phyloP scores from a whole-genome alignment of 2,888 invertebrate species.

The Eilema sororculum region DNA sequence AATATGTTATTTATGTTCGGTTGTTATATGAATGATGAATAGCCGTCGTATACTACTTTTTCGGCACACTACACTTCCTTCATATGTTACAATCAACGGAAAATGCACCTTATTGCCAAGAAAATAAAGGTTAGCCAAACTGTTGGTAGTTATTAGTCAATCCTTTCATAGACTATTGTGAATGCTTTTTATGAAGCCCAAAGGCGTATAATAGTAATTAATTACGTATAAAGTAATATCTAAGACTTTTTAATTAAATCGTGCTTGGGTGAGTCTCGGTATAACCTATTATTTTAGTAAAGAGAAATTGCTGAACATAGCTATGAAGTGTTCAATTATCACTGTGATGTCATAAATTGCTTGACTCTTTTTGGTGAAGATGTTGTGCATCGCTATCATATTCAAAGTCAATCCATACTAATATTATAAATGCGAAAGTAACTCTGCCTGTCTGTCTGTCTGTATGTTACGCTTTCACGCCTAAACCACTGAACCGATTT shows the following conservation, averaged over 20 bases:
- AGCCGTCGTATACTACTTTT: slow-evolving; percentile 58
- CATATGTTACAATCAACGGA: slow-evolving; percentile 18
- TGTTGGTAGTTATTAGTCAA: slow-evolving; percentile 24
- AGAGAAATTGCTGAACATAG: slow-evolving; percentile 8
- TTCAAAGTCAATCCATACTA: no score
- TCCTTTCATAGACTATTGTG: slow-evolving; percentile 55
- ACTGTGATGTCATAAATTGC: background rate
- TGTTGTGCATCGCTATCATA: background rate
- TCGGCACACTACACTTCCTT: slow-evolving; percentile 21
- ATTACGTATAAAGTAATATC: slow-evolving; percentile 66
- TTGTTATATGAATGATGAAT: slow-evolving; percentile 76
- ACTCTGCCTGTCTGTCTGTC: no score
- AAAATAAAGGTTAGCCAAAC: slow-evolving; percentile 19
- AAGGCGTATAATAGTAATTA: slow-evolving; percentile 69
- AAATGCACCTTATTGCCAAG: slow-evolving; percentile 28
- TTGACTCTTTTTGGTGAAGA: background rate
- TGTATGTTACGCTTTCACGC: no score
- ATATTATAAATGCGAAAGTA: no score
- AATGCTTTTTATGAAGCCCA: slow-evolving; percentile 59
- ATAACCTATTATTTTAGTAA: slow-evolving; percentile 11
- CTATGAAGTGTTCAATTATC: background rate
- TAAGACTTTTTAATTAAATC: slow-evolving; percentile 64
- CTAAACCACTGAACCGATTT: no score
- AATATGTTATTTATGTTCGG: slow-evolving; percentile 73
- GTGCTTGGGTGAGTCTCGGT: slow-evolving; percentile 39